Percentiles rank a stretch among this genome's conserved stretches.
Evolutionary conservation across 2,888 invertebrate species (phyloP).

Genomic region (Temnothorax rugatulus): DNA sequence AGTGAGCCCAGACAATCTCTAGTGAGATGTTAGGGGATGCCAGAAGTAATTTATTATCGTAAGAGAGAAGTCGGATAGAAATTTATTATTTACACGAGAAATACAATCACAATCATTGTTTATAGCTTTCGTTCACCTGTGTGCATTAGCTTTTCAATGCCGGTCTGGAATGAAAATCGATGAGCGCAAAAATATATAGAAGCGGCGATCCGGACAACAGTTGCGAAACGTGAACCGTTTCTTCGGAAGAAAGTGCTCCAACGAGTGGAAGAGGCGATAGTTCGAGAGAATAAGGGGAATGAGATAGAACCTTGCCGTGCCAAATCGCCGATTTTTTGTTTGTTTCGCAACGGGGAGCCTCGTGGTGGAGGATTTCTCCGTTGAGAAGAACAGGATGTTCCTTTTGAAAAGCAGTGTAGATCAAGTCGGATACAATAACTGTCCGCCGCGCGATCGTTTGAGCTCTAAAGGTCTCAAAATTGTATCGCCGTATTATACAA

Average conservation of each 20-base stretch:
- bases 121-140: not conserved
- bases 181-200: not conserved
- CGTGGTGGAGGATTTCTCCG: not conserved
- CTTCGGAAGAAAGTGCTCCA: slow-evolving; percentile 9
- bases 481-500: not conserved
- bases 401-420: not conserved
- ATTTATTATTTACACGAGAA: not conserved
- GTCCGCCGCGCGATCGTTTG: not conserved
- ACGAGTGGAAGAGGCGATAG: slow-evolving; percentile 4
- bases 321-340: slow-evolving; percentile 1
- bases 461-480: not conserved
- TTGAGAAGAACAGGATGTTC: not conserved
- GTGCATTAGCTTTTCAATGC: not conserved
- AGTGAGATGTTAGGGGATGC: not conserved
- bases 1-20: not conserved
- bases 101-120: not conserved
- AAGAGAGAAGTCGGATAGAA: too few relatives aligned
- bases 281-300: not conserved
- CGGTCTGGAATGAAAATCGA: slow-evolving; percentile 13
- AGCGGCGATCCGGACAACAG: not conserved
- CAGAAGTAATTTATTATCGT: not conserved
- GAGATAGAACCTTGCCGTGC: not conserved
- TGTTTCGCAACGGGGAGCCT: not conserved
- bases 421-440: not conserved
- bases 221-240: not conserved